Evolutionary conservation across 2,113 vertebrate genomes (phyloP).

Genomic region (Leucoraja erinaceus): DNA sequence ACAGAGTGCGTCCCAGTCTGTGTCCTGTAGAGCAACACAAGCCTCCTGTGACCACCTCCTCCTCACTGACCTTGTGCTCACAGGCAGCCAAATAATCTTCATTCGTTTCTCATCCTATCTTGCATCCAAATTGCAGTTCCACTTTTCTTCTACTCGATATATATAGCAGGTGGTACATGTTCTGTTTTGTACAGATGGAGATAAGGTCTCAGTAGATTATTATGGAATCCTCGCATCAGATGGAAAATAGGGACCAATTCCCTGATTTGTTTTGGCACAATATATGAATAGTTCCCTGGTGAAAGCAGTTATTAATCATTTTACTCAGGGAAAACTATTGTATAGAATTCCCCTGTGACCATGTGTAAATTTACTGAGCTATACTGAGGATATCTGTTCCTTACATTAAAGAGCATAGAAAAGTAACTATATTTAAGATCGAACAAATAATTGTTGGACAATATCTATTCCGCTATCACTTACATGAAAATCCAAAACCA

Average conservation of each 20-base stretch:
- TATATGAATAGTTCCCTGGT: neutral
- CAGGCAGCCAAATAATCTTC: neutral
- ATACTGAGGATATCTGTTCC: neutral
- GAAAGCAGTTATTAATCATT: slow-evolving; percentile 24
- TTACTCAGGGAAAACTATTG: neutral
- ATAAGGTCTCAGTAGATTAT: slow-evolving; percentile 14
- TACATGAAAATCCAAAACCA: neutral
- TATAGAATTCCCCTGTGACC: neutral
- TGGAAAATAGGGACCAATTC: slow-evolving; percentile 8
- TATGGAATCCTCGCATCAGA: neutral
- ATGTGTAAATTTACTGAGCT: neutral
- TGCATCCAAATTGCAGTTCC: neutral
- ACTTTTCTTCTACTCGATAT: neutral
- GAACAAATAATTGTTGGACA: neutral
- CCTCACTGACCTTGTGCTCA: too few relatives aligned
- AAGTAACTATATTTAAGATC: neutral
- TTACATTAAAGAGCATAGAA: slow-evolving; percentile 1
- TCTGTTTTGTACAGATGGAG: neutral
- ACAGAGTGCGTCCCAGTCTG: too few relatives aligned
- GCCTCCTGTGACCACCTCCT: too few relatives aligned
- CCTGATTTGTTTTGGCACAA: neutral
- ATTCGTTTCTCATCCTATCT: neutral
- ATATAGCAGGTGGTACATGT: slow-evolving; percentile 5
- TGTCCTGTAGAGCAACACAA: too few relatives aligned
- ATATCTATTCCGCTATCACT: neutral